These are phyloP conservation scores for Melanophora roralis DNA, from an alignment of 2,888 invertebrate genomes.

Conservation along the genomic window DNA sequence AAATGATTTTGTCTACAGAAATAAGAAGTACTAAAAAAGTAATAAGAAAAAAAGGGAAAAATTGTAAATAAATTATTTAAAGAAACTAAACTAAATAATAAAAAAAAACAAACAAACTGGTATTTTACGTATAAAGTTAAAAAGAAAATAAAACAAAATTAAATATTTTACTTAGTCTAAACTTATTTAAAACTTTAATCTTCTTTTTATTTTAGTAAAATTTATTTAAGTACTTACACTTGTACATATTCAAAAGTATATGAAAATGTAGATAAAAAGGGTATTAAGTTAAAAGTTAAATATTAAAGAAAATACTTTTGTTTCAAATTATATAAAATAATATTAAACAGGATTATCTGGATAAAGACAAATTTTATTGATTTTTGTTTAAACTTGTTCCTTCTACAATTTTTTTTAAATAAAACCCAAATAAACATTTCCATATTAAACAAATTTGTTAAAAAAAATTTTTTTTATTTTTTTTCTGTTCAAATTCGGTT, in stretches of 20 bases:
- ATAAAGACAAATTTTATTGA: not conserved
- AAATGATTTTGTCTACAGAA: slow-evolving; percentile 21
- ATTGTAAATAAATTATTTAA: not conserved
- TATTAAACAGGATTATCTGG: not conserved
- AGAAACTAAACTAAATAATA: not conserved
- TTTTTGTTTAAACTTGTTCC: slow-evolving; percentile 25
- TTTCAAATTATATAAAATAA: not conserved
- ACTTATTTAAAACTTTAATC: not conserved
- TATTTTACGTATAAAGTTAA: slow-evolving; percentile 1
- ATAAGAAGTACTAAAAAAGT: not conserved
- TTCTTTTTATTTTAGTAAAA: not conserved
- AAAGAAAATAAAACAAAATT: not conserved
- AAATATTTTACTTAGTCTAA: not conserved
- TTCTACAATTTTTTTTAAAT: not conserved
- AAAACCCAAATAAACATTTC: slow-evolving; percentile 40
- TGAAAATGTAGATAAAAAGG: not conserved
- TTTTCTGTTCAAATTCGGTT: not conserved
- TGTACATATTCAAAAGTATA: not conserved
- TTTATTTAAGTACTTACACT: not conserved
- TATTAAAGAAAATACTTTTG: not conserved
- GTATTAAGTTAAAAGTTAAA: not conserved
- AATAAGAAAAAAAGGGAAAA: not conserved
- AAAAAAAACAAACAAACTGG: not conserved
- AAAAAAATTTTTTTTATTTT: slow-evolving; percentile 13
- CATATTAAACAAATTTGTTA: slow-evolving; percentile 53